phyloP scores from a whole-genome alignment of 2,888 invertebrate species.

The Chirona hameri region DNA sequence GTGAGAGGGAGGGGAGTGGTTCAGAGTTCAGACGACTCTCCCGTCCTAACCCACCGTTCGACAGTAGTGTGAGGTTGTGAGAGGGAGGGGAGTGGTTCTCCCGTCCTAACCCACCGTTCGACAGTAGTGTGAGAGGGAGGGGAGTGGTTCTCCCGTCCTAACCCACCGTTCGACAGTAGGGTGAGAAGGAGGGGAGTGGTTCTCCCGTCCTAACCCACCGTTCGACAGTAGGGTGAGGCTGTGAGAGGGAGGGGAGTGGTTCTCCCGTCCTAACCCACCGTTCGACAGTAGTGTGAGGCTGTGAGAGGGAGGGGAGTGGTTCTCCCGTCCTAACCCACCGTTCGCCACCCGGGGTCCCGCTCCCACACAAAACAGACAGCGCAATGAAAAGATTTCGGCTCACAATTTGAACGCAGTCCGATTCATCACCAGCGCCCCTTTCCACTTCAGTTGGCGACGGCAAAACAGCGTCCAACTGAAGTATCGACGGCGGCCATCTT shows the following conservation, averaged over 20 bases:
- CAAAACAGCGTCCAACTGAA: neutral
- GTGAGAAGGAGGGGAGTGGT: neutral
- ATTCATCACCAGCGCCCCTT: conserved; percentile 3
- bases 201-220: too few relatives aligned
- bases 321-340: too few relatives aligned
- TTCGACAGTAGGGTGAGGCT: too few relatives aligned
- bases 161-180: too few relatives aligned
- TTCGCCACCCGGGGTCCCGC: too few relatives aligned
- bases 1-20: too few relatives aligned
- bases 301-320: neutral
- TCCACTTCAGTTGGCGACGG: conserved; percentile 1
- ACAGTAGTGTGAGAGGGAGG: neutral
- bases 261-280: too few relatives aligned
- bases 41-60: too few relatives aligned
- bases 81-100: too few relatives aligned
- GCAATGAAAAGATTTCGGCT: conserved; percentile 27
- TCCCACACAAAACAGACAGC: conserved; percentile 22
- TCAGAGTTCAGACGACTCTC: too few relatives aligned
- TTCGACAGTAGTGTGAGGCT: neutral
- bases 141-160: neutral
- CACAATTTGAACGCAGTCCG: conserved; percentile 7
- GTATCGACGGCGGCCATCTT: neutral
- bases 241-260: neutral
- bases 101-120: too few relatives aligned
- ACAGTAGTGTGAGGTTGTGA: too few relatives aligned